Evolutionary conservation across 2,888 invertebrate genomes (phyloP).

Genomic region (Heliconius cydno): DNA sequence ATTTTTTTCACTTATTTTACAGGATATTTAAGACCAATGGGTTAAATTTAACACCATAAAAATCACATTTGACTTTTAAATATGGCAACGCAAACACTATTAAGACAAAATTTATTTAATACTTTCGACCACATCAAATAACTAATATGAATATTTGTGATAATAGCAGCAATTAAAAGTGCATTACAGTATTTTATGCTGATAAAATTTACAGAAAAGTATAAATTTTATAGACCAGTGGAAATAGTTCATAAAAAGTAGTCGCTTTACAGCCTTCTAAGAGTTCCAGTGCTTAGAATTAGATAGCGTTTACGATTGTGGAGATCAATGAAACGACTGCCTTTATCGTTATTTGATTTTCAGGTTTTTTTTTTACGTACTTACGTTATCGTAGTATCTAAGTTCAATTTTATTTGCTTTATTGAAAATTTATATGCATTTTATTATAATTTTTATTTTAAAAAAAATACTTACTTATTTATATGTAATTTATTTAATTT

Average conservation of each 20-base stretch:
- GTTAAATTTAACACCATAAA: background rate
- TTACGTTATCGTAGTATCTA: slow-evolving; percentile 9
- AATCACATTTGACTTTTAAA: background rate
- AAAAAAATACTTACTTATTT: no score
- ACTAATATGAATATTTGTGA: slow-evolving; percentile 32
- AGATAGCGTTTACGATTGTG: slow-evolving; percentile 43
- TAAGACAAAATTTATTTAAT: background rate
- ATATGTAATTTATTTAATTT: no score
- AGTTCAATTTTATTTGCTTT: slow-evolving; percentile 28
- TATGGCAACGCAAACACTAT: background rate
- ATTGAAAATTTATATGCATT: background rate
- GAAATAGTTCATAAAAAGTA: slow-evolving; percentile 39
- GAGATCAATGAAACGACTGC: slow-evolving; percentile 38
- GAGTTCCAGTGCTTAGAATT: slow-evolving; percentile 38
- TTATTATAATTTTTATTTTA: background rate
- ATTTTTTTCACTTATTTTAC: background rate
- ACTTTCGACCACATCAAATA: slow-evolving; percentile 23
- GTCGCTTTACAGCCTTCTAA: slow-evolving; percentile 35
- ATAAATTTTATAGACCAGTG: slow-evolving; percentile 34
- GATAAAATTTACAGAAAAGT: slow-evolving; percentile 37
- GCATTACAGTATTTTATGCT: slow-evolving; percentile 37
- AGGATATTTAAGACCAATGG: background rate
- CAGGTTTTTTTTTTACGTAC: slow-evolving; percentile 29
- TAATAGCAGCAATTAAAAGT: slow-evolving; percentile 36
- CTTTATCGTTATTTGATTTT: slow-evolving; percentile 37